Percentiles rank a stretch among this genome's conserved stretches.
These are phyloP conservation scores for Epirrhoe tristata DNA, from an alignment of 2,888 invertebrate genomes.

Conservation along the genomic window DNA sequence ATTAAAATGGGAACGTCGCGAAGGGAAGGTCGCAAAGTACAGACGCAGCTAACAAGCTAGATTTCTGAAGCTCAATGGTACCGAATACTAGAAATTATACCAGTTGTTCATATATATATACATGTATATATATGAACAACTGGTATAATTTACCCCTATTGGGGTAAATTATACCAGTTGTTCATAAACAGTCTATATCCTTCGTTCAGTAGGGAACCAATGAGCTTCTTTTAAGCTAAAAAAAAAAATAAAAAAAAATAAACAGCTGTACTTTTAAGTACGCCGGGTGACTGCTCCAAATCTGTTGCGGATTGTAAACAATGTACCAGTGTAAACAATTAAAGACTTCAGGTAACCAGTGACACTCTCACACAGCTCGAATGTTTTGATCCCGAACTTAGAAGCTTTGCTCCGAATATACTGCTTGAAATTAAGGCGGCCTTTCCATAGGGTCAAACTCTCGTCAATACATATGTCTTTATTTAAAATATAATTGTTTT, in stretches of 20 bases:
- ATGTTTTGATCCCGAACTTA: not conserved
- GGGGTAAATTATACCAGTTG: slow-evolving; percentile 19
- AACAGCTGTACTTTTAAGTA: slow-evolving; percentile 6
- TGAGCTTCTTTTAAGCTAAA: not conserved
- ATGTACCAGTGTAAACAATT: slow-evolving; percentile 14
- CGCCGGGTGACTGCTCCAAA: slow-evolving; percentile 1
- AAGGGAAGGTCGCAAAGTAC: slow-evolving; percentile 15
- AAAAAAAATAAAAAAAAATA: no score
- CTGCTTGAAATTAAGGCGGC: not conserved
- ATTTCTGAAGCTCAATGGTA: no score
- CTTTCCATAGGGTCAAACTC: not conserved
- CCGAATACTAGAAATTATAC: no score
- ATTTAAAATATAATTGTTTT: no score
- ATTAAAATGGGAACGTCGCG: slow-evolving; percentile 15
- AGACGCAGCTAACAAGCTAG: slow-evolving; percentile 16
- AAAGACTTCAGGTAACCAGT: slow-evolving; percentile 21
- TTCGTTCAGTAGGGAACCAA: not conserved
- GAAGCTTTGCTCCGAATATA: slow-evolving; percentile 13
- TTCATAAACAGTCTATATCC: slow-evolving; percentile 16
- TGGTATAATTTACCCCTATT: no score
- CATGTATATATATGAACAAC: no score
- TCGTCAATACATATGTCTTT: slow-evolving; percentile 2
- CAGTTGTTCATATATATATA: no score
- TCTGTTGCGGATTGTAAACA: slow-evolving; percentile 15
- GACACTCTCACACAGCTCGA: slow-evolving; percentile 20